These are phyloP conservation scores for Himalopsyche japonica DNA, from an alignment of 2,888 invertebrate genomes.

Conservation along the genomic window DNA sequence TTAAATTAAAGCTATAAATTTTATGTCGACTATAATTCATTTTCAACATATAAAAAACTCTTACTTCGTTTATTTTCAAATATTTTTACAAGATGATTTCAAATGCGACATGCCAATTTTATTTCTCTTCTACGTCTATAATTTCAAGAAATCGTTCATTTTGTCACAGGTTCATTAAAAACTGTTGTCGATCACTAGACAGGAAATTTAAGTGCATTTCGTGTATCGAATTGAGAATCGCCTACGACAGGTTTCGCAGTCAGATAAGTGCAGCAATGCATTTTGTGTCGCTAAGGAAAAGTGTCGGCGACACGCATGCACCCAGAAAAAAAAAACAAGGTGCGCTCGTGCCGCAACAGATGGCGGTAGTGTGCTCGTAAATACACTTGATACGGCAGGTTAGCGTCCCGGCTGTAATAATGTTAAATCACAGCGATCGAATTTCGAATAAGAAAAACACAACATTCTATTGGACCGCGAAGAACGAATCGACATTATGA, in stretches of 20 bases:
- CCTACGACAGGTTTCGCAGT: constrained; percentile 1
- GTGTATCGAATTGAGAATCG: constrained; percentile 2
- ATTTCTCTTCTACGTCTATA: too few species aligned
- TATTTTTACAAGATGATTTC: too few species aligned
- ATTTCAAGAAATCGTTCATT: background rate
- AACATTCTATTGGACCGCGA: too few species aligned
- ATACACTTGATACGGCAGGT: constrained; percentile 8
- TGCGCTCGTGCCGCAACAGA: constrained; percentile 12
- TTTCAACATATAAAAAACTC: too few species aligned
- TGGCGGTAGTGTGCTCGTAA: constrained; percentile 14
- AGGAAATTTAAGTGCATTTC: constrained; percentile 5
- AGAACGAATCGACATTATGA: too few species aligned
- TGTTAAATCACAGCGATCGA: background rate
- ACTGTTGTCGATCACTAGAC: background rate
- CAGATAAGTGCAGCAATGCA: background rate
- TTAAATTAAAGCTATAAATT: too few species aligned
- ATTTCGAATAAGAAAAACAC: background rate
- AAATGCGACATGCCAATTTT: too few species aligned
- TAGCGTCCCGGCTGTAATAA: background rate
- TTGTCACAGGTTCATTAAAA: background rate
- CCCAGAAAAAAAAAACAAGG: background rate
- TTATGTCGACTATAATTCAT: too few species aligned
- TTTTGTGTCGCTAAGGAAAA: background rate
- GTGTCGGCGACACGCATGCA: background rate
- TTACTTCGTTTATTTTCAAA: too few species aligned